Conservation (phyloP, 2,797 vertebrate species). For the Phataginus tricuspis region DNA sequence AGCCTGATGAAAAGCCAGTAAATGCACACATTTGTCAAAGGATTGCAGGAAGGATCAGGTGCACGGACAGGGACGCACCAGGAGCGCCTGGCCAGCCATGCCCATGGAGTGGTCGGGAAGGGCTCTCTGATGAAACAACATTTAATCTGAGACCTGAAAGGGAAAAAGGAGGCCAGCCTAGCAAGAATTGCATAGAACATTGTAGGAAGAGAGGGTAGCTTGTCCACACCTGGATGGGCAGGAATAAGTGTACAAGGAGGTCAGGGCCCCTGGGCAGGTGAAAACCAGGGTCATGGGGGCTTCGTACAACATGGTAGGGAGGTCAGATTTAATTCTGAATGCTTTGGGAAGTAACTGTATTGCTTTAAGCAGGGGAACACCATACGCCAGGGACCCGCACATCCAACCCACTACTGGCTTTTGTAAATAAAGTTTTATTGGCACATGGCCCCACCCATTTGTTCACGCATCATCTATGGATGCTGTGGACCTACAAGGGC, state of each 20-base stretch:
- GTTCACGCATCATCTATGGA: neutral
- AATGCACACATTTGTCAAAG: neutral
- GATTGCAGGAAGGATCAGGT: rapidly evolving
- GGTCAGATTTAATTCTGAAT: neutral
- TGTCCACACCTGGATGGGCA: rapidly evolving
- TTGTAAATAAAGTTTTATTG: constrained; percentile 35
- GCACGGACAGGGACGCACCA: neutral
- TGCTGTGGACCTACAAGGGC: neutral
- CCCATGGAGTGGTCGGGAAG: rapidly evolving
- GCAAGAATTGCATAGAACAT: rapidly evolving
- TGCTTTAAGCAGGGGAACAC: neutral
- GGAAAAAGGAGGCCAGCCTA: neutral
- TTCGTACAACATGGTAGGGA: neutral
- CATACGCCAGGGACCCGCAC: neutral
- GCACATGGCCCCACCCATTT: neutral
- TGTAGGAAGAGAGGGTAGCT: neutral
- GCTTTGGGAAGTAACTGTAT: rapidly evolving
- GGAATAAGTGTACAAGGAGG: rapidly evolving
- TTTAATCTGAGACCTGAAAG: neutral
- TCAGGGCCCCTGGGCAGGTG: rapidly evolving
- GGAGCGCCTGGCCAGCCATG: rapidly evolving
- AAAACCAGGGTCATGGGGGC: rapidly evolving
- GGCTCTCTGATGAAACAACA: neutral
- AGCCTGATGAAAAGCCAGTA: neutral
- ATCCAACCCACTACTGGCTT: rapidly evolving